A percentile compares a stretch with the other conserved stretches of the same genome.
phyloP scores from a whole-genome alignment of 2,888 invertebrate genomes.

The Cantharis nigra region DNA sequence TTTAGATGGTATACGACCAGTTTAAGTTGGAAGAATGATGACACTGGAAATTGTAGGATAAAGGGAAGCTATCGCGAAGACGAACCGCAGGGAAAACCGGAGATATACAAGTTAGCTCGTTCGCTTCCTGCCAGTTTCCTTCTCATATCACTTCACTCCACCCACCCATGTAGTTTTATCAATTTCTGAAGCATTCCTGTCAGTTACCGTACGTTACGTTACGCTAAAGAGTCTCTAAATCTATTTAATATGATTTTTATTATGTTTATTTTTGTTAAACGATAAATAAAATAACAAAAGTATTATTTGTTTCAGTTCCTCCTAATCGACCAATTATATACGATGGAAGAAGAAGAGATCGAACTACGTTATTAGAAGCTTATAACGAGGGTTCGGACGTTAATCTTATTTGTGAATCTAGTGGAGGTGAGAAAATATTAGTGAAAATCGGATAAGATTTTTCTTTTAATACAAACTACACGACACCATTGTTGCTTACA shows the following conservation, averaged over 20 bases:
- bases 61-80: conserved; percentile 33
- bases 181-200: conserved; percentile 14
- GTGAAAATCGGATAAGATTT: conserved; percentile 16
- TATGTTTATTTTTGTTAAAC: not conserved
- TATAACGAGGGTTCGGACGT: conserved; percentile 88
- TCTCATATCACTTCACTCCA: conserved; percentile 35
- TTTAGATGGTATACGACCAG: conserved; percentile 30
- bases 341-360: conserved; percentile 77
- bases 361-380: conserved; percentile 75
- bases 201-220: conserved; percentile 15
- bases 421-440: conserved; percentile 68
- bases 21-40: conserved; percentile 44
- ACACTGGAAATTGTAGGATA: conserved; percentile 45
- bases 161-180: conserved; percentile 11
- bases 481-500: not conserved
- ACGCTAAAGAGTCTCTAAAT: conserved; percentile 3
- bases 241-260: conserved; percentile 4
- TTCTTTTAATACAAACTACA: not conserved
- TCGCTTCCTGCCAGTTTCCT: conserved; percentile 37
- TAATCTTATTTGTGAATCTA: conserved; percentile 79
- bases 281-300: not conserved
- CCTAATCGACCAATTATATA: conserved; percentile 82
- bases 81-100: conserved; percentile 34
- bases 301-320: conserved; percentile 68
- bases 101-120: conserved; percentile 33